These are phyloP conservation scores for Campoletis sonorensis DNA, from an alignment of 1,140 invertebrate genomes.

Conservation along the genomic window DNA sequence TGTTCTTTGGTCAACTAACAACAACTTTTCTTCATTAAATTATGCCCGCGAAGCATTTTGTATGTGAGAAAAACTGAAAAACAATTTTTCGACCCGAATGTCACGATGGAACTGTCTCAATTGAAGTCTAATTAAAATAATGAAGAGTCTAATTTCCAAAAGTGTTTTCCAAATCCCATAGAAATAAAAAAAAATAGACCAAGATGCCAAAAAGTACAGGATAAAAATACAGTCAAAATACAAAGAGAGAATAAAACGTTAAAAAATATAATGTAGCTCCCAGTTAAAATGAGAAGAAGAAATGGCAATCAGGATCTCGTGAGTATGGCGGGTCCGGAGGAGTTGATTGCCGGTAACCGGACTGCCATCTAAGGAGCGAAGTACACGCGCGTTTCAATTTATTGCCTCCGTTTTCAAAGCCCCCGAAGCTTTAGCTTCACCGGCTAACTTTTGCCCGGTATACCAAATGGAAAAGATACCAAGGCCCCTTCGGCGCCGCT, in stretches of 20 bases:
- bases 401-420: slow-evolving; percentile 53
- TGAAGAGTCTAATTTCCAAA: no score
- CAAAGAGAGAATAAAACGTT: not conserved
- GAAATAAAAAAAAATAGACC: not conserved
- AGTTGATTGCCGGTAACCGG: slow-evolving; percentile 41
- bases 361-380: slow-evolving; percentile 63
- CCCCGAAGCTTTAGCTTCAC: slow-evolving; percentile 16
- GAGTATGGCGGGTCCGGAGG: slow-evolving; percentile 48
- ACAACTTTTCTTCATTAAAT: no score
- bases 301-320: slow-evolving; percentile 25
- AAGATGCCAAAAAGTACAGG: not conserved
- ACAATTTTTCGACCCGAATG: no score
- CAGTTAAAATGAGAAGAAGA: slow-evolving; percentile 5
- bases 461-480: not conserved
- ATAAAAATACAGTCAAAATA: no score
- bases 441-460: slow-evolving; percentile 17
- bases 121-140: no score
- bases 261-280: not conserved
- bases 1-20: no score
- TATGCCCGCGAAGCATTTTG: no score
- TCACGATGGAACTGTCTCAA: no score
- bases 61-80: no score
- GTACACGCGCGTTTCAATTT: slow-evolving; percentile 63
- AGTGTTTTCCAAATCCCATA: no score
- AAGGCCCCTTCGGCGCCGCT: slow-evolving; percentile 25